A percentile compares a stretch with the other conserved stretches of the same genome.
phyloP scores from a whole-genome alignment of 1,140 invertebrate species.

The Plutomurus gul region DNA sequence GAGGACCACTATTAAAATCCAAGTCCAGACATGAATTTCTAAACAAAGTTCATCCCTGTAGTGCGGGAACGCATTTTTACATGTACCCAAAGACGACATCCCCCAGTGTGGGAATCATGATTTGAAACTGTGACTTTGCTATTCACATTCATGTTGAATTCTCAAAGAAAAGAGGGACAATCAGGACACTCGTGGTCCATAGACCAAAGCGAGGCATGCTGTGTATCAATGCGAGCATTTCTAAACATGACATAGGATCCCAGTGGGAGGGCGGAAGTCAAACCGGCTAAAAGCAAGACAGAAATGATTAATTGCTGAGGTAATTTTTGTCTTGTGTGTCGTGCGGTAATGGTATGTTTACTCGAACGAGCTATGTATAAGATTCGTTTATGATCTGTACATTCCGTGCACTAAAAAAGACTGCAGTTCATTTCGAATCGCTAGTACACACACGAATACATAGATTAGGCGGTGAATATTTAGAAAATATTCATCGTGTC shows the following conservation, averaged over 20 bases:
- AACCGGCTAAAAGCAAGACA: constrained; percentile 1
- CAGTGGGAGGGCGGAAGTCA: constrained; percentile 44
- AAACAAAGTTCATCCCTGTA: neutral
- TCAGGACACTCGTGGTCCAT: constrained; percentile 16
- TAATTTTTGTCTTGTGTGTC: constrained; percentile 36
- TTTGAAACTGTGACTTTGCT: neutral
- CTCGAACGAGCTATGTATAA: no score
- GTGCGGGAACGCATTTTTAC: neutral
- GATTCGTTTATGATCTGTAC: no score
- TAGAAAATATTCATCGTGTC: no score
- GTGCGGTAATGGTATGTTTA: neutral
- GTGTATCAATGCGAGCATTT: constrained; percentile 21
- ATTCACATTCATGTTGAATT: neutral
- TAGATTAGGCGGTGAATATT: no score
- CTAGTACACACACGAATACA: no score
- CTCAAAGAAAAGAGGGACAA: constrained; percentile 4
- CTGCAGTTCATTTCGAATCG: no score
- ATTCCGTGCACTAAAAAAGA: no score
- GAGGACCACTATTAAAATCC: no score
- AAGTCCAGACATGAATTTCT: no score
- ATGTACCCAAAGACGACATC: neutral
- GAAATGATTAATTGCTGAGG: constrained; percentile 35
- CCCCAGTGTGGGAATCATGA: neutral
- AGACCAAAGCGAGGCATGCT: constrained; percentile 13
- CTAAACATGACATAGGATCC: constrained; percentile 33